Percentiles rank a stretch among this genome's conserved stretches.
Evolutionary conservation across 2,797 vertebrate species (phyloP).

Genomic region (Phrynocephalus forsythii): DNA sequence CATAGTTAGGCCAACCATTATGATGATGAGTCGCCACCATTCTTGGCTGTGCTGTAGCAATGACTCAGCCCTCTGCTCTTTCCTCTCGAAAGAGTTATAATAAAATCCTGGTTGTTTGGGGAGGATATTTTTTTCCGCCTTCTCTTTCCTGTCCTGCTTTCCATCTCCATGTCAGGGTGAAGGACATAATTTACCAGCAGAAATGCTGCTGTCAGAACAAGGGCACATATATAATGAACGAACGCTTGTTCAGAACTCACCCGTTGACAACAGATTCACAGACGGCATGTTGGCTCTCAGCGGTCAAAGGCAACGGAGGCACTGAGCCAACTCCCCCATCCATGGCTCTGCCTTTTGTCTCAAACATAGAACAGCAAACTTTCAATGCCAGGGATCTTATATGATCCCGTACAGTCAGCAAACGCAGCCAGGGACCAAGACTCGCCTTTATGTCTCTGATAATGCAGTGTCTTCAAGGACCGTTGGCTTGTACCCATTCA

Average conservation of each 20-base stretch:
- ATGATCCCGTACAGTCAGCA: background rate
- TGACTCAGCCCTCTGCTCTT: background rate
- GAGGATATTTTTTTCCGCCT: too few relatives aligned
- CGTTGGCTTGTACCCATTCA: background rate
- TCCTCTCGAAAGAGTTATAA: background rate
- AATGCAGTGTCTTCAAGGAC: background rate
- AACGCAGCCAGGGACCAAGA: background rate
- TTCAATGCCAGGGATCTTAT: background rate
- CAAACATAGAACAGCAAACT: background rate
- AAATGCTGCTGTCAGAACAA: background rate
- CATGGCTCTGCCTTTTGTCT: background rate
- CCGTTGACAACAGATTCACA: background rate
- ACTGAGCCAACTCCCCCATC: background rate
- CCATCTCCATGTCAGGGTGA: background rate
- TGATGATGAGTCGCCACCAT: conserved; percentile 20
- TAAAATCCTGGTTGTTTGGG: background rate
- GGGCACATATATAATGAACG: too few relatives aligned
- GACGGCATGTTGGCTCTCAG: background rate
- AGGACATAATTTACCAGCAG: background rate
- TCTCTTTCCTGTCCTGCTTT: background rate
- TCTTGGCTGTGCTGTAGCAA: background rate
- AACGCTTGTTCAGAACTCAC: background rate
- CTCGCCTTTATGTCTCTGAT: background rate
- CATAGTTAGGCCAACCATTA: background rate
- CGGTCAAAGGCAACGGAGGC: background rate